phyloP scores from a whole-genome alignment of 1,140 invertebrate genomes.

The Armadillidium nasatum region DNA sequence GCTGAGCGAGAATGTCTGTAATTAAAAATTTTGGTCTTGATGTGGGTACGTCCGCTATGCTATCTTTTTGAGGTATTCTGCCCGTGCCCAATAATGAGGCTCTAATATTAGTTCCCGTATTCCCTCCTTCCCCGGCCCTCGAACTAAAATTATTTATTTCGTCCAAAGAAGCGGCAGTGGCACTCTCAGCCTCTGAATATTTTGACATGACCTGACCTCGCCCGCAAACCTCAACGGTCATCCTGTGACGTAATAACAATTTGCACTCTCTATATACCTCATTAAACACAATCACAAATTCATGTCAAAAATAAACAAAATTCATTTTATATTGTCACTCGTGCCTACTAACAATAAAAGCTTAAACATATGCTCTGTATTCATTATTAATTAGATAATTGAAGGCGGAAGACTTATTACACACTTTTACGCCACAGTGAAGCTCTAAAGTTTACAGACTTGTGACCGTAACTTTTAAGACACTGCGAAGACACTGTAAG shows the following conservation, averaged over 20 bases:
- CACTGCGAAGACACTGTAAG: not conserved
- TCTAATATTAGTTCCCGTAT: not conserved
- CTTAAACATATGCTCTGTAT: too few species aligned
- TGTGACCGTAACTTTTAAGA: not conserved
- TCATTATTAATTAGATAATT: too few species aligned
- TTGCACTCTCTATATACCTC: too few species aligned
- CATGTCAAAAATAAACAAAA: too few species aligned
- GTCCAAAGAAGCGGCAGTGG: not conserved
- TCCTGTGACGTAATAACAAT: not conserved
- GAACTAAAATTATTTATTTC: not conserved
- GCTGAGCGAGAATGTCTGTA: not conserved
- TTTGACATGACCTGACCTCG: conserved; percentile 3
- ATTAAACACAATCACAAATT: too few species aligned
- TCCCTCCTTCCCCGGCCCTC: not conserved
- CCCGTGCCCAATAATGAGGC: not conserved
- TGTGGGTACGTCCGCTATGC: not conserved
- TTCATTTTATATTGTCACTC: too few species aligned
- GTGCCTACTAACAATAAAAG: too few species aligned
- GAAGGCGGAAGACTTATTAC: too few species aligned
- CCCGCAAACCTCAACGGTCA: not conserved
- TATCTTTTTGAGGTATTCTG: not conserved
- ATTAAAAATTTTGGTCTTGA: not conserved
- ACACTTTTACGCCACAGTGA: too few species aligned
- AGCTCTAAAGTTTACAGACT: too few species aligned
- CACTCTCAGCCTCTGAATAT: not conserved